Base-by-base conservation (phyloP, 53 echinoderm and acorn worm species). In the Arbacia lixula region DNA sequence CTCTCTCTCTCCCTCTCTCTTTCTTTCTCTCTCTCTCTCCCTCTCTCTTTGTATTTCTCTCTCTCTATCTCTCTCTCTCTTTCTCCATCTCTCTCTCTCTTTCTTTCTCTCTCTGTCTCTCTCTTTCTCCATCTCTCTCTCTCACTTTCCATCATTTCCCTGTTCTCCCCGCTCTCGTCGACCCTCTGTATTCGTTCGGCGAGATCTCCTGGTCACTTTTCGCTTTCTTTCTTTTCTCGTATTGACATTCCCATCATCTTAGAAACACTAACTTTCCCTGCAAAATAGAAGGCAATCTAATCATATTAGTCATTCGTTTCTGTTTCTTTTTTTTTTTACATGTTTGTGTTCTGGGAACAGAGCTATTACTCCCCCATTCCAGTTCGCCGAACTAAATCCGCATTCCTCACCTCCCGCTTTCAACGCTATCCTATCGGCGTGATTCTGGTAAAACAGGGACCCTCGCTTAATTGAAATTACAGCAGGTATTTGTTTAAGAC, bases 401-500 rank as follows among this genome's bases (percentile, higher is more conserved):
- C n/a, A n/a, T n/a, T 37, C 36, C 38, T 71, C 29, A 43, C 42
- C 27, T 41, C 46, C 71, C 27, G 46, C 66, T 71, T 40, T 46
- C 71, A 71, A 12, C 71, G 29, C n/a, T 71, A 29, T 28, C 29
- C 46, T 25, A 71, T 17, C 27, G 71, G 16, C 29, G 46, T 8
- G 8, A 46, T n/a, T n/a, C 46, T 8, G 14, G 46, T 8, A 46
- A 14, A 10, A 14, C 8, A 14, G 46, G 46, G 46, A 8, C 46
- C 14, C 46, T 14, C 41, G 6, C 50, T 25, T 26, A 24, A 22
- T 21, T 28, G 14, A 71, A 40, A 71, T 68, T 71, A 71, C 71
- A 25, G 71, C 49, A 24, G 40, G 41, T 71, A 29, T 71, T 71
- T 71, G 50, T 43, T 71, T 29, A 71, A 29, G 71, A 41, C 71